These are phyloP conservation scores for Sesamia nonagrioides DNA, from an alignment of 1,140 invertebrate genomes.

Conservation along the genomic window DNA sequence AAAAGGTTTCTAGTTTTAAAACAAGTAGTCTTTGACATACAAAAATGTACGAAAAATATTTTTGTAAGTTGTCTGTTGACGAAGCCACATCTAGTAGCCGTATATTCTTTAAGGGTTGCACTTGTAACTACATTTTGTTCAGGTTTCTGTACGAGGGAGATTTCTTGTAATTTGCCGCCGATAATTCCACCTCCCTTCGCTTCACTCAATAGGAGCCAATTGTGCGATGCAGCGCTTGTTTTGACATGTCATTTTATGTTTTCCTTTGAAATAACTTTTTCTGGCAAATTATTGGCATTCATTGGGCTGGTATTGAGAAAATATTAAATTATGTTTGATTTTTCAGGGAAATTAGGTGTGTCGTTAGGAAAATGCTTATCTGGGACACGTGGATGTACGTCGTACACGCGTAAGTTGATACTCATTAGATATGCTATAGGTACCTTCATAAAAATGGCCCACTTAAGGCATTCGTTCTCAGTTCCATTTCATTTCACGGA, in stretches of 20 bases:
- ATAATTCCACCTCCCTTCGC: conserved; percentile 65
- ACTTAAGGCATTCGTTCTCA: too few relatives aligned
- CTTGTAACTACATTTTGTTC: conserved; percentile 51
- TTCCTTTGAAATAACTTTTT: conserved; percentile 41
- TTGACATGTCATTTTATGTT: conserved; percentile 66
- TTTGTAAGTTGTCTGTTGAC: background rate
- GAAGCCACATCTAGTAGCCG: conserved; percentile 42
- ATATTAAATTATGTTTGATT: conserved; percentile 21
- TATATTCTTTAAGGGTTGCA: conserved; percentile 34
- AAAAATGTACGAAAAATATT: background rate
- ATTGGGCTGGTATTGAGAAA: conserved; percentile 20
- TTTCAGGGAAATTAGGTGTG: background rate
- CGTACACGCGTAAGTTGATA: too few relatives aligned
- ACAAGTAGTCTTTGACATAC: too few relatives aligned
- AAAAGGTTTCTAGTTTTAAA: background rate
- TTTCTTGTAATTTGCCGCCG: conserved; percentile 72
- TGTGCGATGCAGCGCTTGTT: conserved; percentile 65
- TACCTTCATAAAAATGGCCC: too few relatives aligned
- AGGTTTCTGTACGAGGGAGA: conserved; percentile 57
- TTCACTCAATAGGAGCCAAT: conserved; percentile 68
- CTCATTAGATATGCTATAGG: background rate
- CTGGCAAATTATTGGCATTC: conserved; percentile 23
- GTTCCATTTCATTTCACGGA: too few relatives aligned
- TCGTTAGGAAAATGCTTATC: background rate
- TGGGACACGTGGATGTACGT: background rate